Base-by-base conservation (phyloP, 2,888 invertebrate species). In the Gnatocerus cornutus region DNA sequence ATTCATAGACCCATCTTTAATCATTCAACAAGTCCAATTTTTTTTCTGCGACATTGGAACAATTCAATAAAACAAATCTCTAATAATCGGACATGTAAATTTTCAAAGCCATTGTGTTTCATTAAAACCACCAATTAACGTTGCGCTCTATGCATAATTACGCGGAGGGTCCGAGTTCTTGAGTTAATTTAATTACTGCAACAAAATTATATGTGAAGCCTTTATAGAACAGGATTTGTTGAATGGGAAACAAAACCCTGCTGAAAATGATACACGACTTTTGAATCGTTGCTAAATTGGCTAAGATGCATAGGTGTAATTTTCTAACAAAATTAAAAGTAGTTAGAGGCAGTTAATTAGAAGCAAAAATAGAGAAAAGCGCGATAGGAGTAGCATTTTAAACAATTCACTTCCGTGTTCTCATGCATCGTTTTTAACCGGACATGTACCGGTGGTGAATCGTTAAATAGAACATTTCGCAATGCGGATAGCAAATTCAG, bases 401-500 rank as follows among this genome's bases (percentile, higher is more conserved):
- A 73, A 71, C 70, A 73, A 71, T 73, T 73, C 71, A 69, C 70
- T 69, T 74, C 72, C 59, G 59, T 72, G 68, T 73, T 68, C 71
- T 71, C 71, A 71, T 74, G 71, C 74, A 73, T 76, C 72, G 74
- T 59, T 74, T 76, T 76, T 73, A 74, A 75, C 74, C 75, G 74
- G 74, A 74, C 71, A 73, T 73, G 73, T 75, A 75, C 73, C 71
- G 71, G 64, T 71, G 71, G 75, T 76, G 75, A 75, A 75, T 75
- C 74, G 76, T 74, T 74, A 75, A 74, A 75, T 73, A 75, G 75
- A 73, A 70, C 71, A 74, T 71, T 74, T 75, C 72, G 76, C 76
- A 76, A 71, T 76, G 76, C 76, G 73, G 73, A 74, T 71, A 73
- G 73, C 75, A 73, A 73, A 76, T 75, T 75, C 75, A 73, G 61